Evolutionary conservation across 2,113 vertebrate species (phyloP), one percentile per base, ranked within the genome.

Genomic region (Lucifuga dentata): DNA sequence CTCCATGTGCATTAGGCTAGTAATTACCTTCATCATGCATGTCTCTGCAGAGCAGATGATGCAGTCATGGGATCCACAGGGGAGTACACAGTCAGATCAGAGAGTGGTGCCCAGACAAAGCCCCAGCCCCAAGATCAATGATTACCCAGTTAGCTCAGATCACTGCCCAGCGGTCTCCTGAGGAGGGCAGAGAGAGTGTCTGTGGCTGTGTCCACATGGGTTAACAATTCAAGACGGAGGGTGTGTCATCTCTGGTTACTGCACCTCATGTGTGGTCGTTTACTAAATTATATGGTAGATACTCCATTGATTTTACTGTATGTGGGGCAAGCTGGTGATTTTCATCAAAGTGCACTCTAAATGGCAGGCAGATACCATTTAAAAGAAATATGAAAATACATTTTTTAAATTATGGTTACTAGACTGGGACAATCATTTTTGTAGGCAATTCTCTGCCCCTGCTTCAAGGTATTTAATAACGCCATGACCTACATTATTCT

Each of bases 91-190:
- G 67, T 79, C 68, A 62, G 81, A 90, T 89, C 76, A 89, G 79
- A 90, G 81, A 86, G 83, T 80, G 64, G 81, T 74, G 74, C 81
- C 81, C 74, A 80, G 82, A 89, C 88, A 89, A 90, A 89, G 86
- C 76, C 72, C 68, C 38, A 16, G 74, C 62, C 76, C 69, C 50
- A 16, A 53, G 88, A 90, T 91, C 90, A 89, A 91, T 91, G 83
- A 90, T 90, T 89, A 91, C 84, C 60, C 76, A 79, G 90, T 91
- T 90, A 89, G 84, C 68, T 83, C 75, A 87, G 81, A 84, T 89
- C 81, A 84, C 82, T 80, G 62, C 76, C 78, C 78, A 78, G 61
- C 60, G 36, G 78, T 70, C 83, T 86, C 78, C 61, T 10, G 64
- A 81, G 85, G 66, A 79, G 80, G 70, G 35, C 61, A 62, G 57